Evolutionary conservation across 2,888 invertebrate genomes (phyloP), one percentile per base, ranked within the genome.

Genomic region (Nemoura dubitans): DNA sequence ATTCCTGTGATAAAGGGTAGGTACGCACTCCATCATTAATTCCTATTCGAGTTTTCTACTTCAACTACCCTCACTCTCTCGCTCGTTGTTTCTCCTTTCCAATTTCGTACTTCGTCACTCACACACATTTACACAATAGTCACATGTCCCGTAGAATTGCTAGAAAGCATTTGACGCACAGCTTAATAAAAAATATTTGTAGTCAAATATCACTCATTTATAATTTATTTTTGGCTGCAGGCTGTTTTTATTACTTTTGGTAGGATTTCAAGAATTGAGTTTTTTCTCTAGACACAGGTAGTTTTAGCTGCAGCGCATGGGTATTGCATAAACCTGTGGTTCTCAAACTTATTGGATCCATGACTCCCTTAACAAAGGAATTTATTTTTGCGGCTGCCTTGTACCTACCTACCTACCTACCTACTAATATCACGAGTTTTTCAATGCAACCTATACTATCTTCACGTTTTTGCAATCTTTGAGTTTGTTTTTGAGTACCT

Each of bases 1-100:
- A 91, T 92, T 90, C 91, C 92, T 90, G 91, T 91, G 90, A 90
- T 90, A 88, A 91, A 91, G 91, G 92, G 92, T 92, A 92, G 91
- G 91, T 88, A 88, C 90, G 84, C 84, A 76, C 76, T 26, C 27
- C 28, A 76, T 84, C 26, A 10, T 5, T 30, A 30, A 30, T 16
- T 30, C 36, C 29, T 30, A 25, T 6, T 30, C 36, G 14, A 59
- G 16, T 10, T 59, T 59, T 2, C 14, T 59, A 59, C 59, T 59
- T 59, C 16, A 59, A 21, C 59, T 59, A 2, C 21, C 14, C 14
- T 59, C 16, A 59, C 59, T 59, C 14, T 59, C 59, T 21, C 21
- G 21, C 59, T 59, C 59, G 21, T 21, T 21, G 59, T 21, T 59
- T 59, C 16, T 59, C 21, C 16, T 21, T 59, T 59, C 59, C 14